These are phyloP conservation scores for Luscinia luscinia DNA, from an alignment of 2,797 vertebrate genomes.

Conservation along the genomic window DNA sequence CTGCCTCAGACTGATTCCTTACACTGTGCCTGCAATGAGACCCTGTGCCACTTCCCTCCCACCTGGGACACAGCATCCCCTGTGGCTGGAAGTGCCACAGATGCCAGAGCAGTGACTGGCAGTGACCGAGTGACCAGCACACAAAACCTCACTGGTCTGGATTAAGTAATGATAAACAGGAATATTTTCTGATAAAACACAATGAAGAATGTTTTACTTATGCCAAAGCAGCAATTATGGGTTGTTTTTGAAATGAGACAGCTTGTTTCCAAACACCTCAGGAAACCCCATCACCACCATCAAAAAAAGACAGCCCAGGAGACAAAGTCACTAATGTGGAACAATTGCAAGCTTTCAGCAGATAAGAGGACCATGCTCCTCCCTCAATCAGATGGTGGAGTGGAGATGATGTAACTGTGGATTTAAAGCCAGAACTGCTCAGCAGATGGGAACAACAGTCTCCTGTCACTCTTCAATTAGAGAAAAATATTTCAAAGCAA, in stretches of 20 bases:
- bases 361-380: background rate
- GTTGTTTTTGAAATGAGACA: background rate
- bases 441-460: background rate
- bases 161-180: background rate
- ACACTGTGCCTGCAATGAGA: background rate
- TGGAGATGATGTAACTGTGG: fast-evolving
- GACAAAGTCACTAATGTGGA: background rate
- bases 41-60: background rate
- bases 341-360: background rate
- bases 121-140: background rate
- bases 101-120: background rate
- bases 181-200: background rate
- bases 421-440: background rate
- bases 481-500: background rate
- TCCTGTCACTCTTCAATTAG: background rate
- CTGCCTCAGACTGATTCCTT: background rate
- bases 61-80: fast-evolving
- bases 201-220: background rate
- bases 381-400: background rate
- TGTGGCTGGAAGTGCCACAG: background rate
- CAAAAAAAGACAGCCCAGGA: background rate
- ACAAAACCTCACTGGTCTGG: background rate
- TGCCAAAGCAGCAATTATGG: background rate
- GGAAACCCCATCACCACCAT: background rate
- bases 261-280: background rate